Evolutionary conservation across 2,797 vertebrate genomes (phyloP), one percentile per base, ranked within the genome.

Genomic region (Sebastes cheni): DNA sequence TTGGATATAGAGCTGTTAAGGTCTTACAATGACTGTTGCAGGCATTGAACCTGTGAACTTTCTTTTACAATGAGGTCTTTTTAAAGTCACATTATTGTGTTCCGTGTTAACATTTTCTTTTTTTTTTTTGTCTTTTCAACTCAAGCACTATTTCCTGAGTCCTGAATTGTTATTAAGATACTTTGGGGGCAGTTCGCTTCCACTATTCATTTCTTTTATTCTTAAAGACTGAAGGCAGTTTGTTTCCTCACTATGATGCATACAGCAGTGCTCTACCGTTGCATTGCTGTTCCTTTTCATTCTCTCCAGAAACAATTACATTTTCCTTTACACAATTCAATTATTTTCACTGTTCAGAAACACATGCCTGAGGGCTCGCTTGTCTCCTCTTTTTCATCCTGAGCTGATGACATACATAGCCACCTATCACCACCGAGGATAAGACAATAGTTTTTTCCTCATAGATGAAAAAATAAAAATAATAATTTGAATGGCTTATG

Each of bases 291-390:
- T 84, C 23, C 67, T 80, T 84, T 75, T 73, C 50, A 71, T 84
- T 80, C 83, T 91, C 83, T 72, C 77, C 81, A 81, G 74, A 90
- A 89, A 92, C 89, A 92, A 92, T 94, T 93, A 91, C 88, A 83
- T 88, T 88, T 87, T 89, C 85, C 83, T 91, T 90, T 91, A 92
- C 85, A 93, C 62, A 89, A 93, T 92, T 93, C 89, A 92, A 88
- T 92, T 87, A 92, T 92, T 93, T 92, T 81, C 85, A 82, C 50
- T 78, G 71, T 86, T 87, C 72, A 75, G 72, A 86, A 89, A 91
- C 82, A 83, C 46, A 25, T 79, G 92, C 93, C 92, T 0, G 62
- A 67, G 89, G 94, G 91, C 67, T 70, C 29, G 74, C 86, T 85
- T 85, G 90, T 90, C 88, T 77, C 72, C 59, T 81, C 78, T n/a